Conservation (phyloP, 2,888 invertebrate species). For the Taphrorychus bicolor region DNA sequence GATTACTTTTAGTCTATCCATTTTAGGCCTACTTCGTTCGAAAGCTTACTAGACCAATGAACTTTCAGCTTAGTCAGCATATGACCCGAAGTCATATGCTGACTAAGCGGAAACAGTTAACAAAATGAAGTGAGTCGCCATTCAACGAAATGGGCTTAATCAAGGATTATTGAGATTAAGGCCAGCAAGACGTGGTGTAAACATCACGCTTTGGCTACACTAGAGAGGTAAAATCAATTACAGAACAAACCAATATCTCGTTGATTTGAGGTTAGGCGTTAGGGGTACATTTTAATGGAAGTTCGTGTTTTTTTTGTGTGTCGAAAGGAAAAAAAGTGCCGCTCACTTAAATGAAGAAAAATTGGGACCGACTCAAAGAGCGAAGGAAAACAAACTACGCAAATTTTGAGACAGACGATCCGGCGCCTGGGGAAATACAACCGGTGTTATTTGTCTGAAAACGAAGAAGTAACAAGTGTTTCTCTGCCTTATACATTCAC, state of each 20-base stretch:
- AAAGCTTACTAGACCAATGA: no score
- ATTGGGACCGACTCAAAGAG: background rate
- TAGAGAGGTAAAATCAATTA: conserved; percentile 14
- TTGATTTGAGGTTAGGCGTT: no score
- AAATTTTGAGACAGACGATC: background rate
- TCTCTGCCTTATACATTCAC: no score
- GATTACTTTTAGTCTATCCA: no score
- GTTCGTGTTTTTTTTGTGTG: no score
- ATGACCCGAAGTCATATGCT: conserved; percentile 1
- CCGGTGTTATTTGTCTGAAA: background rate
- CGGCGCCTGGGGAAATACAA: background rate
- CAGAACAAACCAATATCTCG: conserved; percentile 1
- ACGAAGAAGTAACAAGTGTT: conserved; percentile 3
- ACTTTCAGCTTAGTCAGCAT: conserved; percentile 8
- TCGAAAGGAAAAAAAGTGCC: no score
- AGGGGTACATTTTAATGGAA: background rate
- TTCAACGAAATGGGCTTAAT: conserved; percentile 15
- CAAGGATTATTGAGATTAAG: conserved; percentile 12
- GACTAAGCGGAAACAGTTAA: conserved; percentile 7
- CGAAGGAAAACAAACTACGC: background rate
- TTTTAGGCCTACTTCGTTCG: no score
- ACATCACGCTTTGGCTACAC: conserved; percentile 7
- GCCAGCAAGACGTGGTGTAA: conserved; percentile 10
- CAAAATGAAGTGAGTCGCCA: conserved; percentile 13
- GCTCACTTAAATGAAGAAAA: background rate